phyloP scores from a whole-genome alignment of 2,888 invertebrate genomes.

The Aleiodes testaceus region DNA sequence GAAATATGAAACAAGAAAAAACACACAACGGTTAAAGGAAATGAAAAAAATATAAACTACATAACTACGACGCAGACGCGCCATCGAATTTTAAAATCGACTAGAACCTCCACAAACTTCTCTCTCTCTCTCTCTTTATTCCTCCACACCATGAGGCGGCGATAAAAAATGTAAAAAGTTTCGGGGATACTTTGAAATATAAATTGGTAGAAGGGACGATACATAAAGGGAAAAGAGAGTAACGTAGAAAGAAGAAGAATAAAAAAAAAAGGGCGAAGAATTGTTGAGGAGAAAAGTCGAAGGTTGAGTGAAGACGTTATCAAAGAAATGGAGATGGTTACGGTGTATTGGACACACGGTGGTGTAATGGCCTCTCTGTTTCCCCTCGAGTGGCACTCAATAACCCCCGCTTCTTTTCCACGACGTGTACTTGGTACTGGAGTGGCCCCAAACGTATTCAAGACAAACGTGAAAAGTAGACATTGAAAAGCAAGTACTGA shows the following conservation, averaged over 20 bases:
- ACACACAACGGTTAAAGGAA: neutral
- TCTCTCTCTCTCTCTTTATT: neutral
- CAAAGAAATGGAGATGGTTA: constrained; percentile 48
- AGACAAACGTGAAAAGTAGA: constrained; percentile 31
- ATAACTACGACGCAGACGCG: constrained; percentile 36
- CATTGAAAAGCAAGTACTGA: constrained; percentile 22
- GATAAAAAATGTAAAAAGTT: constrained; percentile 42
- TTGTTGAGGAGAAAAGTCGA: neutral
- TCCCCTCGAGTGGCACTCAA: constrained; percentile 50
- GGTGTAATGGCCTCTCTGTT: constrained; percentile 42
- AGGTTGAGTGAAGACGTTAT: constrained; percentile 44
- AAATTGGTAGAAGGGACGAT: constrained; percentile 27
- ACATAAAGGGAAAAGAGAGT: constrained; percentile 28
- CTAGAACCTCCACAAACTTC: constrained; percentile 2
- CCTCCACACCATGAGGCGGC: neutral
- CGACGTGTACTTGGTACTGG: constrained; percentile 26
- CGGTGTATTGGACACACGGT: constrained; percentile 12
- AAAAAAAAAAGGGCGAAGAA: neutral
- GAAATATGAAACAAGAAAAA: neutral
- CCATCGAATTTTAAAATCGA: constrained; percentile 43
- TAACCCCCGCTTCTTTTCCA: constrained; percentile 37
- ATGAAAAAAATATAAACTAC: constrained; percentile 17
- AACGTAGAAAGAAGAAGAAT: constrained; percentile 26
- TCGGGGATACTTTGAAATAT: constrained; percentile 40
- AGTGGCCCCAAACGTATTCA: constrained; percentile 38